Base-by-base conservation (phyloP, 2,888 invertebrate species). In the Sarcophaga variegata region DNA sequence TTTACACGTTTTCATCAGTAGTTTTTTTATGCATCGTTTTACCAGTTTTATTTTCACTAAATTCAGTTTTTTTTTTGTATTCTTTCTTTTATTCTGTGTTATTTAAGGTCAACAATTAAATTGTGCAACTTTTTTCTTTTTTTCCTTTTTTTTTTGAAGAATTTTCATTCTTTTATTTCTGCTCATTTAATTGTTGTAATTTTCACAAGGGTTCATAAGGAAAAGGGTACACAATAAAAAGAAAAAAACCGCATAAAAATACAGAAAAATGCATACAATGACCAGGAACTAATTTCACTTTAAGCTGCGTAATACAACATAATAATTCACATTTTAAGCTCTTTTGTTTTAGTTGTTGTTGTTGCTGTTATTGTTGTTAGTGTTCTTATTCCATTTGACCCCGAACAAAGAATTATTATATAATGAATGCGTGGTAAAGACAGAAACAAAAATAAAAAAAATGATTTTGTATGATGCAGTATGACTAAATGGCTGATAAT, bases 91-190 rank as follows among this genome's bases (percentile, higher is more conserved):
- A 10, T 54, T 54, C 17, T 54, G 14, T 54, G 54, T 14, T 54
- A 17, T 17, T 54, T 78, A 74, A 74, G 77, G 77, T 78, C 77
- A 85, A 81, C 81, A 81, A 78, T 85, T 69, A 64, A 82, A 82
- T 85, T 82, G 75, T 79, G 22, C 66, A 72, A 85, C 37, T 71
- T 82, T 27, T 82, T 72, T 78, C 27, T 47, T 25, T 76, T 45
- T 74, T 67, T 76, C 22, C 22, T 12, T 77, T 66, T 27, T 27
- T 14, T 14, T 1, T 1, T 17, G 54, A 14, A 54, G 17, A 54
- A 54, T 17, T 54, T 54, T 54, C 54, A 54, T 54, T 17, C 17
- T 17, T 54, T 54, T 14, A 54, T 49, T 11, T 49, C 4, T 49
- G 3, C 3, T 14, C 79, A 37, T 85, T 79, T 82, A 76, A 82